Conservation (phyloP, 2,888 invertebrate species). For the Merodon equestris region DNA sequence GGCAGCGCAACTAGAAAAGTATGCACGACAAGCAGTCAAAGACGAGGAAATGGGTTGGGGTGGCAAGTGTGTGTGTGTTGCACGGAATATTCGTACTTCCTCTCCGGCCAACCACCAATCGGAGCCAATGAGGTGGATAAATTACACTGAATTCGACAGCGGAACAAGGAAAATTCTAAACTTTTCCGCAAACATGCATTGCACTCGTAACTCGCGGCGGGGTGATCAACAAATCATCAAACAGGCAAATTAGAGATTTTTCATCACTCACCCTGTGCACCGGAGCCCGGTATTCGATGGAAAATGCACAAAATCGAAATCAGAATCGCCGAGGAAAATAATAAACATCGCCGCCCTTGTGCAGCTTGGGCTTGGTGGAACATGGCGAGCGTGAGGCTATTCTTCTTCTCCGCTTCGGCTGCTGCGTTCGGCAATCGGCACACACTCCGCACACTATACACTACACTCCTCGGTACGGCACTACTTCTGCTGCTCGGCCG, state of each 20-base stretch:
- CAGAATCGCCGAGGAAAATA: slow-evolving; percentile 56
- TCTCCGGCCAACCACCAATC: too few relatives aligned
- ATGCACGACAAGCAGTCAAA: slow-evolving; percentile 17
- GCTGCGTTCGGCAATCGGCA: slow-evolving; percentile 24
- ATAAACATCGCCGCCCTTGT: slow-evolving; percentile 68
- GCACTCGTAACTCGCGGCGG: neutral
- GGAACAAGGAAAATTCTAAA: slow-evolving; percentile 63
- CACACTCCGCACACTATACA: slow-evolving; percentile 18
- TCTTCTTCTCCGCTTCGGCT: neutral
- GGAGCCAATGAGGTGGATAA: too few relatives aligned
- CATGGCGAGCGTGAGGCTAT: slow-evolving; percentile 52
- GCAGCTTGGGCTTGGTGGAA: slow-evolving; percentile 62
- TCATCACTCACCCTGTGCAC: slow-evolving; percentile 52
- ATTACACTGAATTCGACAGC: neutral
- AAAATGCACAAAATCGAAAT: slow-evolving; percentile 55
- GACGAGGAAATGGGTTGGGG: neutral
- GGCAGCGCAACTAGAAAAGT: slow-evolving; percentile 27
- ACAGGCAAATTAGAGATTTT: neutral
- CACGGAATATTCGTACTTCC: slow-evolving; percentile 22
- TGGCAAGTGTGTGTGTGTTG: slow-evolving; percentile 39
- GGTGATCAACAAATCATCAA: neutral
- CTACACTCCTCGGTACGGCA: slow-evolving; percentile 3
- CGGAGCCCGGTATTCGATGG: slow-evolving; percentile 42
- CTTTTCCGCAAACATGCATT: slow-evolving; percentile 57
- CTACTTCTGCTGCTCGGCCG: too few relatives aligned